These are phyloP conservation scores for Limnodromus scolopaceus DNA, from an alignment of 2,797 vertebrate genomes.

Conservation along the genomic window DNA sequence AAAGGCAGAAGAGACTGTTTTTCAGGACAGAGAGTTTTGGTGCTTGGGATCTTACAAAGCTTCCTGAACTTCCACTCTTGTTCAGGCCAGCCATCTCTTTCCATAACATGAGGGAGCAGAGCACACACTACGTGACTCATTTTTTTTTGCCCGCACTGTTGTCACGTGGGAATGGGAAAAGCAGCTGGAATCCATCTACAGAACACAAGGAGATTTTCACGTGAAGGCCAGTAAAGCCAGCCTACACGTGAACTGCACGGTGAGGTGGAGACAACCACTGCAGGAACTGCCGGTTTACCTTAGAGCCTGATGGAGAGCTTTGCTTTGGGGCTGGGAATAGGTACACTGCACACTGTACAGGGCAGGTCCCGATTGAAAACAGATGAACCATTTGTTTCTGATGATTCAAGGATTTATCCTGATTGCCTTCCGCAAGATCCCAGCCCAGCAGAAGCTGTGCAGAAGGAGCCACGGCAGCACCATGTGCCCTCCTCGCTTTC, in stretches of 20 bases:
- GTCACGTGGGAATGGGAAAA: neutral
- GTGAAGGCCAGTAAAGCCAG: neutral
- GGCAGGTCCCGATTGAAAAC: neutral
- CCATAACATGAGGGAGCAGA: neutral
- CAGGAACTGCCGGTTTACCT: neutral
- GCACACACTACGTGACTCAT: neutral
- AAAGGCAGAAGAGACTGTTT: neutral
- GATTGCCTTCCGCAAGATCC: neutral
- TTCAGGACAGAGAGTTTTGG: neutral
- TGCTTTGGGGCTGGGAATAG: neutral
- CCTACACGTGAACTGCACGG: neutral
- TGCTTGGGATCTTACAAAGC: neutral
- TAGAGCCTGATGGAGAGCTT: neutral
- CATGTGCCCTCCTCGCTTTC: neutral
- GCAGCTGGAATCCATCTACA: conserved; percentile 38
- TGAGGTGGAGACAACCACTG: neutral
- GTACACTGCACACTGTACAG: neutral
- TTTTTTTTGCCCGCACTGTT: neutral
- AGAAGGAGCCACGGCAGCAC: neutral
- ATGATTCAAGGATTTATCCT: neutral
- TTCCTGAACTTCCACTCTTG: neutral
- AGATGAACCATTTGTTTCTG: neutral
- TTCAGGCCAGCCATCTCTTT: neutral
- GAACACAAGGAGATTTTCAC: neutral
- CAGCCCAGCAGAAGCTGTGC: neutral